Conservation (phyloP, 92 coral and sea anemone species). For the Heliopora coerulea region DNA sequence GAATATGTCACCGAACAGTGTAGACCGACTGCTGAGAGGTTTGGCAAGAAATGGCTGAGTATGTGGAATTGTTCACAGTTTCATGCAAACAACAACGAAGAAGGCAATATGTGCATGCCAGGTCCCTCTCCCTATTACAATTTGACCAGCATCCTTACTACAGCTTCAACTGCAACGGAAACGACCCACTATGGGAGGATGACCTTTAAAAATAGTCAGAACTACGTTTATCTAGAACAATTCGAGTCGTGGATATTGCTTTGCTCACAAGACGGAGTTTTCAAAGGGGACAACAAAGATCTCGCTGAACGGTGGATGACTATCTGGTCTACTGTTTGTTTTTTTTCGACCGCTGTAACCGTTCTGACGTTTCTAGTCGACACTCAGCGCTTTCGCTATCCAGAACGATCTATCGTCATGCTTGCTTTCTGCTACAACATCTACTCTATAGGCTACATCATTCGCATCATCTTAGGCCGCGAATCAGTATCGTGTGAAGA, state of each 20-base stretch:
- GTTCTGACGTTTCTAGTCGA: slow-evolving; percentile 83
- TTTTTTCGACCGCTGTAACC: slow-evolving; percentile 70
- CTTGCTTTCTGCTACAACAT: slow-evolving; percentile 84
- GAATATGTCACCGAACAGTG: slow-evolving; percentile 81
- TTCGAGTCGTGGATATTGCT: slow-evolving; percentile 84
- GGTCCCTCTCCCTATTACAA: slow-evolving; percentile 79
- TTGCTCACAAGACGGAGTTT: slow-evolving; percentile 90
- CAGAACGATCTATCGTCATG: slow-evolving; percentile 87
- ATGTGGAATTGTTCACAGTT: slow-evolving; percentile 83
- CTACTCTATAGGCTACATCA: slow-evolving; percentile 79
- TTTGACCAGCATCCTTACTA: slow-evolving; percentile 31
- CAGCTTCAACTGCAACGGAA: slow-evolving; percentile 28
- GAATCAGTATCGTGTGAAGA: slow-evolving; percentile 80
- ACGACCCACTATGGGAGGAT: slow-evolving; percentile 41
- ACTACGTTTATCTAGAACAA: slow-evolving; percentile 74
- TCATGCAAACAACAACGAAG: slow-evolving; percentile 54
- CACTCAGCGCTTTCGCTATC: slow-evolving; percentile 81
- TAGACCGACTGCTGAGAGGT: slow-evolving; percentile 72
- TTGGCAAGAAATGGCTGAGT: slow-evolving; percentile 84
- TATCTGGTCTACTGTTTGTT: slow-evolving; percentile 79
- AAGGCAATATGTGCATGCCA: slow-evolving; percentile 83
- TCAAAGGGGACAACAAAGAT: slow-evolving; percentile 62
- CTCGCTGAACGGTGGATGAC: slow-evolving; percentile 92
- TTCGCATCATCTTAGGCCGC: slow-evolving; percentile 85
- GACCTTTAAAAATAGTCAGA: slow-evolving; percentile 82